phyloP scores from a whole-genome alignment of 2,888 invertebrate species.

The Cotesia congregata region DNA sequence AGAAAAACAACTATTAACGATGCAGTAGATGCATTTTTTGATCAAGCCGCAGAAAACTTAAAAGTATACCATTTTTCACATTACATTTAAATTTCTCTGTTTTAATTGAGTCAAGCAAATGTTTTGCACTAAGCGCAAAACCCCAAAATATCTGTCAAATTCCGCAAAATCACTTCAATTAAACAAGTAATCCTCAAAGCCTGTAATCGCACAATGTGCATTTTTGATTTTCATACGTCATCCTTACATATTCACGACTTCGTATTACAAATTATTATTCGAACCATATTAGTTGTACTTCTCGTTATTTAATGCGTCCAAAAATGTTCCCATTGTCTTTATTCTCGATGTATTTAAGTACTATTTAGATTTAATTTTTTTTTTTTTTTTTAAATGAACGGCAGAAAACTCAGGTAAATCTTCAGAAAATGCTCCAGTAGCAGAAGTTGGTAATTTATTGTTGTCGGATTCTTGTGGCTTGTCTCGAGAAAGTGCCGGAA shows the following conservation, averaged over 20 bases:
- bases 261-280: constrained; percentile 92
- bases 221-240: constrained; percentile 99
- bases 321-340: constrained; percentile 92
- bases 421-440: no score
- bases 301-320: constrained; percentile 98
- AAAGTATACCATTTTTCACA: constrained; percentile 82
- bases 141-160: constrained; percentile 99
- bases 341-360: no score
- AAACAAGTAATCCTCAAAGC: constrained; percentile 80
- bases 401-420: no score
- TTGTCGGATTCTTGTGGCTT: no score
- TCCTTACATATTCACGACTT: constrained; percentile 96
- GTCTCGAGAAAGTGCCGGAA: no score
- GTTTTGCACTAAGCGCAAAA: constrained; percentile 91
- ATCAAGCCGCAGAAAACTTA: constrained; percentile 80
- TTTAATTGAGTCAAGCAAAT: constrained; percentile 88
- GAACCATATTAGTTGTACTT: constrained; percentile 95
- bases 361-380: no score
- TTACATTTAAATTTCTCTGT: constrained; percentile 91
- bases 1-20: constrained; percentile 99
- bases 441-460: no score
- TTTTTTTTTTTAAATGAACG: no score
- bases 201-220: constrained; percentile 92
- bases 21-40: constrained; percentile 81
- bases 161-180: constrained; percentile 99